Conservation (phyloP, 2,113 vertebrate species). For the Gasterosteus nipponicus region DNA sequence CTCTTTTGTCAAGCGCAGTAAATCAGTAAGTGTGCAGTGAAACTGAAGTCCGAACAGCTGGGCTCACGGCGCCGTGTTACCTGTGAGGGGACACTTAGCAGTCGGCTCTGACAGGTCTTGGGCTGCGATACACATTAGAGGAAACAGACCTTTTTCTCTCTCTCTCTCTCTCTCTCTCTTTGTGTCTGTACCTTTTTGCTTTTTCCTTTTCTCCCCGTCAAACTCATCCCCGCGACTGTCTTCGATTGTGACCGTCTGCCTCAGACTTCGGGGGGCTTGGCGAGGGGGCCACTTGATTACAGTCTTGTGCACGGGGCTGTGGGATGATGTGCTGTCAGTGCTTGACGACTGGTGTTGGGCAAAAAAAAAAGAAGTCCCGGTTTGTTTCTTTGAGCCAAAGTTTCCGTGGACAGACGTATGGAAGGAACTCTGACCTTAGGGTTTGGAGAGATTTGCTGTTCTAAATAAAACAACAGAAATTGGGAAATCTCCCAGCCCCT, state of each 20-base stretch:
- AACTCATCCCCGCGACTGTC: slow-evolving; percentile 6
- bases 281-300: slow-evolving; percentile 54
- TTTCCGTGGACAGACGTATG: slow-evolving; percentile 54
- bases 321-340: slow-evolving; percentile 71
- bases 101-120: slow-evolving; percentile 47
- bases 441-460: slow-evolving; percentile 28
- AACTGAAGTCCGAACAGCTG: slow-evolving; percentile 55
- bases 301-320: slow-evolving; percentile 66
- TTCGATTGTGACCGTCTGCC: slow-evolving; percentile 49
- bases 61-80: slow-evolving; percentile 46
- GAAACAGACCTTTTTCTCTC: neutral
- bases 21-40: slow-evolving; percentile 60
- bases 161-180: neutral
- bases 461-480: slow-evolving; percentile 30
- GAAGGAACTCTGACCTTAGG: slow-evolving; percentile 48
- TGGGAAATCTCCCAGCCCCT: slow-evolving; percentile 17
- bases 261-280: slow-evolving; percentile 23
- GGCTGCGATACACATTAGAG: slow-evolving; percentile 46
- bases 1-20: slow-evolving; percentile 51
- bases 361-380: slow-evolving; percentile 66
- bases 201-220: neutral
- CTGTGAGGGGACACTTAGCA: slow-evolving; percentile 51
- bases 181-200: neutral
- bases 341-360: slow-evolving; percentile 67
- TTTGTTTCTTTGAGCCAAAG: slow-evolving; percentile 67